Base-by-base conservation (phyloP, 2,113 vertebrate genomes). In the Lynx canadensis region DNA sequence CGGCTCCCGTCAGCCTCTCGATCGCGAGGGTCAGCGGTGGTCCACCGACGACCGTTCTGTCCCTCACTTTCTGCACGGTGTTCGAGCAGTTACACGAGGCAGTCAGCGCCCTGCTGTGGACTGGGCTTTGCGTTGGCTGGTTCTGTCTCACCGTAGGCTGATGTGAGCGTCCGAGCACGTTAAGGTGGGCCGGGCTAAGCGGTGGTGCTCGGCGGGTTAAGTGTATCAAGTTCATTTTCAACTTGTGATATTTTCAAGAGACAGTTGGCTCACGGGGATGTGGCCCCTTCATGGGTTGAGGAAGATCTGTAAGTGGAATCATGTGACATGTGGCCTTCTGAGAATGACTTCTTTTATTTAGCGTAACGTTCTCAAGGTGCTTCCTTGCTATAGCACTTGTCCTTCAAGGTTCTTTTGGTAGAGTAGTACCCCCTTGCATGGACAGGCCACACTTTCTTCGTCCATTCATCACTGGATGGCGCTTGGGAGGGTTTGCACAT, bases 271-370 rank as follows among this genome's bases (percentile, higher is more conserved):
- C 48, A 21, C 12, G 19, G 76, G 48, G 76, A 12, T 5, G 18
- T 33, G 52, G 18, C 76, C 31, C 7, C 76, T 12, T 52, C 16
- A 0, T 52, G 10, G 16, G 76, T 79, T 1, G 31, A 33, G 45
- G 74, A 31, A 31, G 45, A 50, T 48, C 27, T 50, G 3, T 50
- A 29, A 48, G 48, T 2, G 48, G 79, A 29, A 3, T 18, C 36
- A 0, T 2, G 14, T 4, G 11, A 12, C 1, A 0, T 27, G 36
- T 25, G n/a, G 23, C 36, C n/a, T 33, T 50, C 12, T 7, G 68
- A 71, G 45, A 16, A 12, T 9, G 52, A 9, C n/a, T 41, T n/a
- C 57, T 65, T 14, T 31, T 7, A 12, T 29, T 3, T 9, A 0
- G 15, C 8, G 0, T 27, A 0, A 3, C 5, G n/a, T 33, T 81